Conservation (phyloP, 2,888 invertebrate genomes). For the Pocota personata region DNA sequence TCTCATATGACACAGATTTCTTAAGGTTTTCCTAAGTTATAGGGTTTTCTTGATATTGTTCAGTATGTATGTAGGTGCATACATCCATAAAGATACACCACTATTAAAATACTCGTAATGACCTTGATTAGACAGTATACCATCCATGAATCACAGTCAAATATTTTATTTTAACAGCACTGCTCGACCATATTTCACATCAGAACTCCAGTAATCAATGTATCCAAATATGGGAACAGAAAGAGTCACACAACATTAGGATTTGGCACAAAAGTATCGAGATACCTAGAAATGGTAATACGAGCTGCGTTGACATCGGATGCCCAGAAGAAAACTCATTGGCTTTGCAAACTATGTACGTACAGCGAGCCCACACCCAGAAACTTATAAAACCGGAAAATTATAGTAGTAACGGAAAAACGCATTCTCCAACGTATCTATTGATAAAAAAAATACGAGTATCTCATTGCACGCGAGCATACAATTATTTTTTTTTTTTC, state of each 20-base stretch:
- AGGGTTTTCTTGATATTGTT: no score
- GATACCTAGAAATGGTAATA: constrained; percentile 54
- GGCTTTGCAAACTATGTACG: not conserved
- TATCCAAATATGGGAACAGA: constrained; percentile 23
- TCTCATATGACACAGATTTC: not conserved
- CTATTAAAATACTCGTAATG: no score
- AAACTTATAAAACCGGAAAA: constrained; percentile 55
- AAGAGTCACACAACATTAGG: constrained; percentile 9
- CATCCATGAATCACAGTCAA: not conserved
- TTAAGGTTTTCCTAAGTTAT: not conserved
- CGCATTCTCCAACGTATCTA: constrained; percentile 41
- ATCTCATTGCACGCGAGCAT: not conserved
- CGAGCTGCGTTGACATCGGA: constrained; percentile 40
- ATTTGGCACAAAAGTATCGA: constrained; percentile 32
- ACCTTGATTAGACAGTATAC: not conserved
- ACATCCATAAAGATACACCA: no score
- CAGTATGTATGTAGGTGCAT: no score
- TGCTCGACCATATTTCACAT: not conserved
- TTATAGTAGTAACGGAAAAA: constrained; percentile 25
- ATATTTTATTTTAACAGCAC: not conserved
- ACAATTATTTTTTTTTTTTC: not conserved
- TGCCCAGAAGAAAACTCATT: constrained; percentile 12
- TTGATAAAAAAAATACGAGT: not conserved
- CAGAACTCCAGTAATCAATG: not conserved
- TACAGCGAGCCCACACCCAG: constrained; percentile 2